Conservation (phyloP, 92 coral and sea anemone species). For the Zoanthus solanderi region DNA sequence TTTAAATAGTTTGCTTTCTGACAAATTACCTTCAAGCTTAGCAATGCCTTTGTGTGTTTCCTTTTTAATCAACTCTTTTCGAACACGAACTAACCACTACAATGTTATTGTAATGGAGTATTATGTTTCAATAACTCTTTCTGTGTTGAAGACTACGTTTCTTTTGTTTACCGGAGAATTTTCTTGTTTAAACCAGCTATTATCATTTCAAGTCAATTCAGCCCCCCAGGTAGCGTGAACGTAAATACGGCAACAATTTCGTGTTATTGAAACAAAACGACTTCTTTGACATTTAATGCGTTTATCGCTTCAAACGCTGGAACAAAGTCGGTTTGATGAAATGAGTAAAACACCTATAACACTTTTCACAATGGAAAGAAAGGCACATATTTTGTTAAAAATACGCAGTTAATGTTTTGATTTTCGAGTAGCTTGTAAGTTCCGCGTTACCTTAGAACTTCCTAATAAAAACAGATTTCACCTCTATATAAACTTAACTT, state of each 20-base stretch:
- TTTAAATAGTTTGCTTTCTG: neutral
- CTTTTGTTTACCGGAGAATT: constrained; percentile 29
- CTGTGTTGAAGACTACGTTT: neutral
- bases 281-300: constrained; percentile 5
- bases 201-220: constrained; percentile 27
- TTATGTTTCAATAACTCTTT: constrained; percentile 19
- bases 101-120: neutral
- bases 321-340: neutral
- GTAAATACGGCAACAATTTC: constrained; percentile 22
- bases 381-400: neutral
- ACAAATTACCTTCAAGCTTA: neutral
- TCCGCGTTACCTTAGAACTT: neutral
- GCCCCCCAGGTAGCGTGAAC: constrained; percentile 37
- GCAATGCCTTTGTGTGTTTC: neutral
- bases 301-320: neutral
- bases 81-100: neutral
- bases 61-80: neutral
- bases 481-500: constrained; percentile 11
- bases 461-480: constrained; percentile 37
- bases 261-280: constrained; percentile 2
- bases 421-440: neutral
- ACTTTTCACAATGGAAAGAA: neutral
- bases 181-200: constrained; percentile 23
- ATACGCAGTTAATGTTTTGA: neutral
- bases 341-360: neutral